Percentiles rank a stretch among this genome's conserved stretches.
These are phyloP conservation scores for Seira ritae DNA, from an alignment of 2,888 invertebrate species.

Conservation along the genomic window DNA sequence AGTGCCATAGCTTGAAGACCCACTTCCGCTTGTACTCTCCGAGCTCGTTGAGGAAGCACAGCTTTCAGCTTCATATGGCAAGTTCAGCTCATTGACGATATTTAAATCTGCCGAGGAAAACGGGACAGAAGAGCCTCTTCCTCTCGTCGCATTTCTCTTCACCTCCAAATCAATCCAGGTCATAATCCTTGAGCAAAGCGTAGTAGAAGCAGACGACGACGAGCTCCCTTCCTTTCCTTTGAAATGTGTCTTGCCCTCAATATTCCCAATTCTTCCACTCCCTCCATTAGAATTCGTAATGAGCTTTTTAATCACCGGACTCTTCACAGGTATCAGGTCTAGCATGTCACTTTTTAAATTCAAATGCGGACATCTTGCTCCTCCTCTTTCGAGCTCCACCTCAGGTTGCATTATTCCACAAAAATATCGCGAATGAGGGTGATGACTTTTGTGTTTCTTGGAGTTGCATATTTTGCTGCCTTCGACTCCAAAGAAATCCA, in stretches of 20 bases:
- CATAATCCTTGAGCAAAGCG: slow-evolving; percentile 69
- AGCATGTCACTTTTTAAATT: slow-evolving; percentile 26
- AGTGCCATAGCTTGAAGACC: slow-evolving; percentile 22
- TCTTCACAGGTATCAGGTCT: slow-evolving; percentile 59
- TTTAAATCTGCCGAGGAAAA: slow-evolving; percentile 37
- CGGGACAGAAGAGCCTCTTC: slow-evolving; percentile 21
- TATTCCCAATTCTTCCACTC: background rate
- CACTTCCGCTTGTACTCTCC: slow-evolving; percentile 26
- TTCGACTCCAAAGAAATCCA: slow-evolving; percentile 44
- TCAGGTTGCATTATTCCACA: slow-evolving; percentile 7
- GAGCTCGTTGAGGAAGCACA: background rate
- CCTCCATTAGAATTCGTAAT: slow-evolving; percentile 49
- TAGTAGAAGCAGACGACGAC: background rate
- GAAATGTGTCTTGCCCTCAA: no score
- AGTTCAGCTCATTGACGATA: slow-evolving; percentile 30
- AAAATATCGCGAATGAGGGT: slow-evolving; percentile 24
- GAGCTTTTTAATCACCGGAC: slow-evolving; percentile 57
- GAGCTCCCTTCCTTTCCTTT: background rate
- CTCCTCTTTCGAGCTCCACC: slow-evolving; percentile 27
- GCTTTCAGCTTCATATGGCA: background rate
- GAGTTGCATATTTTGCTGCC: slow-evolving; percentile 53
- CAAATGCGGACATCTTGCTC: slow-evolving; percentile 23
- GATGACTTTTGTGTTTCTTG: slow-evolving; percentile 30
- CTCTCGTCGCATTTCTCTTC: slow-evolving; percentile 54
- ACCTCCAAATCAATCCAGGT: slow-evolving; percentile 72